phyloP scores from a whole-genome alignment of 2,113 vertebrate genomes.

The Leptobrachium leishanense region DNA sequence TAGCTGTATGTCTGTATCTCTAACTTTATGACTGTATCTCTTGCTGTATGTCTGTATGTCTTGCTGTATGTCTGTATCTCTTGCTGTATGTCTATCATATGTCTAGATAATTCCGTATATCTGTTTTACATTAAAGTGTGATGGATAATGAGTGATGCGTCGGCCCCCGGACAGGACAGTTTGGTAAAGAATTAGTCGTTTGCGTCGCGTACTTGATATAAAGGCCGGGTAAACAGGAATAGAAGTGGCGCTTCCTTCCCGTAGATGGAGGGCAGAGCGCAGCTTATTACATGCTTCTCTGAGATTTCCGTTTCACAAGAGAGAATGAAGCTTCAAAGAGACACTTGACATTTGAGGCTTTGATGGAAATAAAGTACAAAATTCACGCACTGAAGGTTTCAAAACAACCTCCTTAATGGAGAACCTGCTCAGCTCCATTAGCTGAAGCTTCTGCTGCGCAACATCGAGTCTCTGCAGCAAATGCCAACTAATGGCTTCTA shows the following conservation, averaged over 20 bases:
- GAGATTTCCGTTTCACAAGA: neutral
- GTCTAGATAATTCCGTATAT: no score
- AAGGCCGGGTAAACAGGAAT: neutral
- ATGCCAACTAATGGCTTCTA: neutral
- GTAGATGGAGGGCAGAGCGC: neutral
- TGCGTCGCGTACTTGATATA: no score
- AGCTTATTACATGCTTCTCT: neutral
- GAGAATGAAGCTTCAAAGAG: neutral
- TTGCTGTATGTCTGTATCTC: no score
- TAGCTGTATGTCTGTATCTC: no score
- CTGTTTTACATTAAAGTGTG: no score
- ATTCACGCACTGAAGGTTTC: neutral
- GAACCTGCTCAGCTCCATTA: neutral
- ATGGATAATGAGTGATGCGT: no score
- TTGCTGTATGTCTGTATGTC: no score
- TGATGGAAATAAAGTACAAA: neutral
- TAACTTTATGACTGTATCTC: no score
- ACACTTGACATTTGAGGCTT: neutral
- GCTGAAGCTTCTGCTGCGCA: neutral
- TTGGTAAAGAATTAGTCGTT: no score
- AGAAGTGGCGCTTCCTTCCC: neutral
- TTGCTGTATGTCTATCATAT: no score
- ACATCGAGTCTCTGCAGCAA: neutral
- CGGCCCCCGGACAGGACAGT: no score
- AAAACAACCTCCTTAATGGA: neutral